Evolutionary conservation across 2,888 invertebrate genomes (phyloP).

Genomic region (Yponomeuta malinellus): DNA sequence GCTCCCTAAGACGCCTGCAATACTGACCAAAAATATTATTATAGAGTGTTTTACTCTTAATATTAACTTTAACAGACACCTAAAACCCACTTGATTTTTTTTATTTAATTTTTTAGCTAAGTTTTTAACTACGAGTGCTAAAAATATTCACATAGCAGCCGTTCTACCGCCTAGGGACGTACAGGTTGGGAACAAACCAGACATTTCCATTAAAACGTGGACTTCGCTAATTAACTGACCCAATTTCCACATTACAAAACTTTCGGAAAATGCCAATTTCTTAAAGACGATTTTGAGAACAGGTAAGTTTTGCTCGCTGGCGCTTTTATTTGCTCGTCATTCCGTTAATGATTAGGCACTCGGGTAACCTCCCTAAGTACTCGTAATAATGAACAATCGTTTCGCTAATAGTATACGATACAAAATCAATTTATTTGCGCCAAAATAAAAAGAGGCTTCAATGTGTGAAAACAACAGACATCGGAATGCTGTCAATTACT

Average conservation of each 20-base stretch:
- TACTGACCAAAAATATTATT: not conserved
- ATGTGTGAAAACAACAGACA: not conserved
- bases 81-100: not conserved
- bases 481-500: not conserved
- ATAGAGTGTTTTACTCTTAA: not conserved
- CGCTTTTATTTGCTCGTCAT: conserved; percentile 21
- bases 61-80: not conserved
- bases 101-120: not conserved
- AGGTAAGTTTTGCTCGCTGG: conserved; percentile 23
- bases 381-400: not conserved
- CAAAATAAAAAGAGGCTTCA: not conserved
- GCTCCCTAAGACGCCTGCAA: not conserved
- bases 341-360: not conserved
- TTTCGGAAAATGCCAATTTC: conserved; percentile 44
- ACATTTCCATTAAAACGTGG: conserved; percentile 56
- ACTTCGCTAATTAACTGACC: conserved; percentile 48
- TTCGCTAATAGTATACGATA: not conserved
- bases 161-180: not conserved
- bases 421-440: not conserved
- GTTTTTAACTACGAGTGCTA: not conserved
- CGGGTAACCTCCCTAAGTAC: not conserved
- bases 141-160: conserved; percentile 16
- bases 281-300: conserved; percentile 37
- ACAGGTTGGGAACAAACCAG: conserved; percentile 26
- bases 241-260: conserved; percentile 31